phyloP scores from a whole-genome alignment of 2,797 vertebrate species.

The Echiichthys vipera region DNA sequence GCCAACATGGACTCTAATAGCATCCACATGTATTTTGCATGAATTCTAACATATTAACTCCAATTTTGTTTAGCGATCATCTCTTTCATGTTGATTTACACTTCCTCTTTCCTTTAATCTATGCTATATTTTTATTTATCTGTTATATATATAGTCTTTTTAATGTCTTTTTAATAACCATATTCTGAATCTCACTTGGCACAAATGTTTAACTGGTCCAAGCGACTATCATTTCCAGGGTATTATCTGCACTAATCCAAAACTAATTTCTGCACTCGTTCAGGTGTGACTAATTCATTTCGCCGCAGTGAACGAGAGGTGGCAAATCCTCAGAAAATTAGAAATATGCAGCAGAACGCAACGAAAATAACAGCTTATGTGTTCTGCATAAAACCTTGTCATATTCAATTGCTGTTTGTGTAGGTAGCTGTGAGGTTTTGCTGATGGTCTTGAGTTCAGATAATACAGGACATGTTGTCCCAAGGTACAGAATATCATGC shows the following conservation, averaged over 20 bases:
- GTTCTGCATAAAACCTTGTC: constrained; percentile 25
- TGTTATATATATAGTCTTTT: too few relatives aligned
- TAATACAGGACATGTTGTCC: background rate
- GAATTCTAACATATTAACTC: background rate
- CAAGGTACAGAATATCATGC: constrained; percentile 4
- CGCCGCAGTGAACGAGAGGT: constrained; percentile 33
- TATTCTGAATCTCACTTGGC: constrained; percentile 15
- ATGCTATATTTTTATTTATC: too few relatives aligned
- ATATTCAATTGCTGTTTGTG: constrained; percentile 32
- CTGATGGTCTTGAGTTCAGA: background rate
- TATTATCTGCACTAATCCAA: constrained; percentile 55
- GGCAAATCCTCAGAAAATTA: constrained; percentile 49
- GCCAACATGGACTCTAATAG: background rate
- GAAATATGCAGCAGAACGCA: constrained; percentile 30
- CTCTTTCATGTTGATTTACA: background rate
- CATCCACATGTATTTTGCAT: background rate
- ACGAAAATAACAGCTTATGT: constrained; percentile 28
- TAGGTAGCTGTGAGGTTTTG: constrained; percentile 3
- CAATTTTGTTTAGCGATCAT: background rate
- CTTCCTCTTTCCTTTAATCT: background rate
- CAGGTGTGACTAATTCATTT: constrained; percentile 67
- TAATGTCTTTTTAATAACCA: too few relatives aligned
- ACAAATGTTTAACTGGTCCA: constrained; percentile 19
- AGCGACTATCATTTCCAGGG: constrained; percentile 27
- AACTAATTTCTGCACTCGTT: constrained; percentile 57